Evolutionary conservation across 2,113 vertebrate species (phyloP).

Genomic region (Maccullochella peelii): DNA sequence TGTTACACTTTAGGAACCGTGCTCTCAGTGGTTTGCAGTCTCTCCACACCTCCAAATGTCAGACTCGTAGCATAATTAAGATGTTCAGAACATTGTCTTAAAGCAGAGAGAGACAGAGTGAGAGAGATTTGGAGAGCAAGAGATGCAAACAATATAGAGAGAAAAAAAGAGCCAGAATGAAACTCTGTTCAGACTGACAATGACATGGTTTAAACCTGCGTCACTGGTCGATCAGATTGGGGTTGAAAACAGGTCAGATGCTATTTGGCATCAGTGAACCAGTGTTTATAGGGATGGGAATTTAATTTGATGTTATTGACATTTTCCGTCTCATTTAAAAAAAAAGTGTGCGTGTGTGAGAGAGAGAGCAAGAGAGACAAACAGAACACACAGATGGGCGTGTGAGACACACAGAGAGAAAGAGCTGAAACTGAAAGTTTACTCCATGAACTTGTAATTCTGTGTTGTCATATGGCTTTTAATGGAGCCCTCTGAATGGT

Average conservation of each 20-base stretch:
- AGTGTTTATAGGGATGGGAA: neutral
- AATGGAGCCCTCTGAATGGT: neutral
- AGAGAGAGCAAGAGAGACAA: neutral
- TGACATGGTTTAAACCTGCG: neutral
- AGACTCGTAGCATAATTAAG: constrained; percentile 50
- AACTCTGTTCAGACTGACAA: neutral
- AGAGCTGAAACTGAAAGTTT: neutral
- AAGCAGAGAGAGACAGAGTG: neutral
- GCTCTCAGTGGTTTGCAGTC: neutral
- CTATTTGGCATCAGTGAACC: constrained; percentile 1
- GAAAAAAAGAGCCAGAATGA: neutral
- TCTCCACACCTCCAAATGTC: neutral
- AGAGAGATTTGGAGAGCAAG: neutral
- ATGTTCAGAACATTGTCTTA: constrained; percentile 36
- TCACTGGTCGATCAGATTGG: constrained; percentile 1
- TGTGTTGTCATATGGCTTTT: neutral
- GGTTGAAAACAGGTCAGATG: constrained; percentile 22
- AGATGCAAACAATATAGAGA: neutral
- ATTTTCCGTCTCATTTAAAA: neutral
- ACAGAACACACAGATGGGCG: neutral
- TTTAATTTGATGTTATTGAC: constrained; percentile 6
- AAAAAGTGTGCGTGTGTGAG: neutral
- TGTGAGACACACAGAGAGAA: neutral
- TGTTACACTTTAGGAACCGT: neutral
- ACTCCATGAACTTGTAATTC: neutral